Evolutionary conservation across 1,140 invertebrate genomes (phyloP).

Genomic region (Drosophila lini): DNA sequence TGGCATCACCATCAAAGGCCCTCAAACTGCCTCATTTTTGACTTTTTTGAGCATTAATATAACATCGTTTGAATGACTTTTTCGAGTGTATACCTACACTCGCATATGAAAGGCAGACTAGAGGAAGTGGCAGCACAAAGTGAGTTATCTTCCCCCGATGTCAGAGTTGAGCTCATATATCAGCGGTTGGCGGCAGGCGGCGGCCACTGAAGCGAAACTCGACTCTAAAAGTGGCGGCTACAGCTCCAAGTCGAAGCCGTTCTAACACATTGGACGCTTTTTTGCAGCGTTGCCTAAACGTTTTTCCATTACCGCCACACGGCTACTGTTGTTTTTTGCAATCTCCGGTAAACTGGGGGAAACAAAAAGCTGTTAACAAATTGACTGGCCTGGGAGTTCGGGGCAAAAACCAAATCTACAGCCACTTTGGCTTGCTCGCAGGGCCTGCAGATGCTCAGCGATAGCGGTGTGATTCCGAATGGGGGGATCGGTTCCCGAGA

Average conservation of each 20-base stretch:
- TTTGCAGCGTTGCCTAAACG: conserved; percentile 54
- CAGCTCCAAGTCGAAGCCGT: conserved; percentile 51
- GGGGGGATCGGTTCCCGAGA: conserved; percentile 23
- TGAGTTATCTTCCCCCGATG: conserved; percentile 60
- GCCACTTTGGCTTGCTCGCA: conserved; percentile 1
- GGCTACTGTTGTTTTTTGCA: conserved; percentile 65
- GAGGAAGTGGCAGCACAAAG: conserved; percentile 60
- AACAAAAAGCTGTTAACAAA: conserved; percentile 79
- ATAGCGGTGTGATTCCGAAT: conserved; percentile 57
- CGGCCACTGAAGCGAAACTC: conserved; percentile 68
- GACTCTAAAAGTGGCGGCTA: conserved; percentile 15
- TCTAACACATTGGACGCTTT: conserved; percentile 64
- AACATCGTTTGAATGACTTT: not conserved
- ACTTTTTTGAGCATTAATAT: too few relatives aligned
- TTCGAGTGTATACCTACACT: not conserved
- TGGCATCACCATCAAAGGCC: too few relatives aligned
- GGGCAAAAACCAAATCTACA: conserved; percentile 41
- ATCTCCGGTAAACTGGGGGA: conserved; percentile 73
- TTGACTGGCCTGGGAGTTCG: conserved; percentile 51
- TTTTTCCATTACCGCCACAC: conserved; percentile 50
- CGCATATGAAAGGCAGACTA: not conserved
- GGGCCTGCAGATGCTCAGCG: conserved; percentile 56
- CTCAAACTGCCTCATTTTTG: too few relatives aligned
- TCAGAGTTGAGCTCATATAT: conserved; percentile 69
- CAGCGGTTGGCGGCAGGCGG: conserved; percentile 53